Evolutionary conservation across 1,140 invertebrate genomes (phyloP).

Genomic region (Temnothorax curvispinosus): DNA sequence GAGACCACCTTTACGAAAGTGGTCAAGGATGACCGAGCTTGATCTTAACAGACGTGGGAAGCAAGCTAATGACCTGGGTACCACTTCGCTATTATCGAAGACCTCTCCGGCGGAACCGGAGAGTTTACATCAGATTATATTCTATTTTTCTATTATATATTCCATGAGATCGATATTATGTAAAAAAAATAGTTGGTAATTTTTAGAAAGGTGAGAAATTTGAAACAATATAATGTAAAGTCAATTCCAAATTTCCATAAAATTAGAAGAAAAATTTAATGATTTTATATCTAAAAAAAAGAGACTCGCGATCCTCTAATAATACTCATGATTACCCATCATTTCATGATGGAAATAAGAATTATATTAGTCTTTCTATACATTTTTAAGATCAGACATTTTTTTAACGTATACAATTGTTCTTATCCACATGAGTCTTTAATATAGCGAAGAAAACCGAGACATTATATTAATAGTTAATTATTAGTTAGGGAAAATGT

Average conservation of each 20-base stretch:
- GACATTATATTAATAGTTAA: neutral
- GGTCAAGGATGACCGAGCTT: slow-evolving; percentile 77
- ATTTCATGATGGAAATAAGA: neutral
- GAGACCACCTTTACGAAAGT: slow-evolving; percentile 63
- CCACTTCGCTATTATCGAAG: neutral
- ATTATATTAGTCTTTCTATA: neutral
- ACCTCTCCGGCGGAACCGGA: neutral
- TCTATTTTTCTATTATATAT: neutral
- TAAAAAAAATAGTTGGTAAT: neutral
- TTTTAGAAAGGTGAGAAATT: neutral
- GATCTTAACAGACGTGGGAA: slow-evolving; percentile 67
- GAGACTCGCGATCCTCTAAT: neutral
- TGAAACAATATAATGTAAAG: neutral
- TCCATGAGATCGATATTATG: neutral
- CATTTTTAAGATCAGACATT: neutral
- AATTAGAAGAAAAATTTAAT: neutral
- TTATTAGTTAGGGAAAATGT: too few species aligned
- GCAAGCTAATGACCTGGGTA: slow-evolving; percentile 52
- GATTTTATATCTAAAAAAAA: neutral
- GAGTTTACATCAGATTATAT: slow-evolving; percentile 2
- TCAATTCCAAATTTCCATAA: neutral
- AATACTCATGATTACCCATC: too few species aligned
- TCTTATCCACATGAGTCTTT: neutral
- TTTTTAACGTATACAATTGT: neutral
- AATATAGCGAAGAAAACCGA: neutral